These are phyloP conservation scores for Dendrocincla fuliginosa DNA, from an alignment of 2,797 vertebrate genomes.

Conservation along the genomic window DNA sequence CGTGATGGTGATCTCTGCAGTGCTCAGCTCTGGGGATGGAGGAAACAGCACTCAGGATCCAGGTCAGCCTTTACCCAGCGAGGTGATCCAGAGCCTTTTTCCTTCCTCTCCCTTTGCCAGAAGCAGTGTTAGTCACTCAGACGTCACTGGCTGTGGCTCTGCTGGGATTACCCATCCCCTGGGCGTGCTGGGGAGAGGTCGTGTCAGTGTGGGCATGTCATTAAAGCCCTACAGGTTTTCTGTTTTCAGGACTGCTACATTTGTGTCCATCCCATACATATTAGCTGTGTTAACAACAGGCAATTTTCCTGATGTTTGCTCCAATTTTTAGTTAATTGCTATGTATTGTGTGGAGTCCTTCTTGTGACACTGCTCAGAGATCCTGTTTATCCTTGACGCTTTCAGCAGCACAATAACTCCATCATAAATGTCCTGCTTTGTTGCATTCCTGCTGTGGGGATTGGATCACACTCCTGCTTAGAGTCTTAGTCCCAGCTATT, in stretches of 20 bases:
- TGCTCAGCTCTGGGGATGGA: neutral
- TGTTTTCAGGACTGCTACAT: neutral
- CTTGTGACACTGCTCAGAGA: neutral
- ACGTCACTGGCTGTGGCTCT: neutral
- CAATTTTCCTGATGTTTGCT: neutral
- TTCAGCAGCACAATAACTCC: neutral
- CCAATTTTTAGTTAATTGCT: neutral
- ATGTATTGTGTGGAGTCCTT: neutral
- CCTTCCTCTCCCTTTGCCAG: neutral
- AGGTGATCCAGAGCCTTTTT: neutral
- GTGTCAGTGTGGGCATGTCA: neutral
- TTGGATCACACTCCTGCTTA: neutral
- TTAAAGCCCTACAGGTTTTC: neutral
- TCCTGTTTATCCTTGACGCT: neutral
- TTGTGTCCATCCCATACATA: neutral
- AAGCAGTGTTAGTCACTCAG: neutral
- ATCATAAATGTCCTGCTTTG: neutral
- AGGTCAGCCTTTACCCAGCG: neutral
- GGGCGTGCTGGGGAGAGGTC: neutral
- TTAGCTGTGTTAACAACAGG: neutral
- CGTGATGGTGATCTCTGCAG: neutral
- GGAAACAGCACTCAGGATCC: rapidly evolving
- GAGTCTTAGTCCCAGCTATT: neutral
- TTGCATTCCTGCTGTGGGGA: neutral
- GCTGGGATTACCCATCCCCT: neutral